These are phyloP conservation scores for Nerophis lumbriciformis DNA, from an alignment of 2,113 vertebrate species.

Conservation along the genomic window DNA sequence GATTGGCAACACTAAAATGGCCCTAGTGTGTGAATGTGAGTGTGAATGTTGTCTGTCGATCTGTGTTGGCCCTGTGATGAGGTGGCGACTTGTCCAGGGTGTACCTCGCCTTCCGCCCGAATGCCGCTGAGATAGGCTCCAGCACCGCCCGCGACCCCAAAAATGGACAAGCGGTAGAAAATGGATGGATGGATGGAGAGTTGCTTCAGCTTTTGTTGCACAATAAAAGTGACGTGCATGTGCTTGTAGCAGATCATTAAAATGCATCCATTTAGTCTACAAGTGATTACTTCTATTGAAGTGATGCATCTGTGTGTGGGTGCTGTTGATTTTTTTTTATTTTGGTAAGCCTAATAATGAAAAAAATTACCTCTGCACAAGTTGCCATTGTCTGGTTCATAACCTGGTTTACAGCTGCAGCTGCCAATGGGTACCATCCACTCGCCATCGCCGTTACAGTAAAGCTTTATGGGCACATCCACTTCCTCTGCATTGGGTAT, in stretches of 20 bases:
- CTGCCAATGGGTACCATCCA: conserved; percentile 99
- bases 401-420: conserved; percentile 93
- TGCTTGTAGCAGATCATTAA: conserved; percentile 13
- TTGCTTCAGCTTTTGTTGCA: conserved; percentile 10
- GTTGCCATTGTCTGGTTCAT: conserved; percentile 86
- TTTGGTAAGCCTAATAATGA: conserved; percentile 12
- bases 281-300: neutral
- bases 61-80: no score
- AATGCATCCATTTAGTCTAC: conserved; percentile 2
- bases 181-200: no score
- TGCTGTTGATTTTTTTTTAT: conserved; percentile 5
- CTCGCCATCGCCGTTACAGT: conserved; percentile 95
- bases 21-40: no score
- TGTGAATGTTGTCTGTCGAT: no score
- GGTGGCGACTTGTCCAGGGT: no score
- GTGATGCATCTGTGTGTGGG: conserved; percentile 2
- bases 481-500: conserved; percentile 92
- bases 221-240: neutral
- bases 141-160: no score
- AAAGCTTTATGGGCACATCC: conserved; percentile 93
- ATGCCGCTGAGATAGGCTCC: no score
- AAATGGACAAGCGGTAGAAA: no score
- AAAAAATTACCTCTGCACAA: conserved; percentile 84
- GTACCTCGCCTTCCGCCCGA: no score
- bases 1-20: no score